phyloP scores from a whole-genome alignment of 2,888 invertebrate species.

The Cephus nigrinus region DNA sequence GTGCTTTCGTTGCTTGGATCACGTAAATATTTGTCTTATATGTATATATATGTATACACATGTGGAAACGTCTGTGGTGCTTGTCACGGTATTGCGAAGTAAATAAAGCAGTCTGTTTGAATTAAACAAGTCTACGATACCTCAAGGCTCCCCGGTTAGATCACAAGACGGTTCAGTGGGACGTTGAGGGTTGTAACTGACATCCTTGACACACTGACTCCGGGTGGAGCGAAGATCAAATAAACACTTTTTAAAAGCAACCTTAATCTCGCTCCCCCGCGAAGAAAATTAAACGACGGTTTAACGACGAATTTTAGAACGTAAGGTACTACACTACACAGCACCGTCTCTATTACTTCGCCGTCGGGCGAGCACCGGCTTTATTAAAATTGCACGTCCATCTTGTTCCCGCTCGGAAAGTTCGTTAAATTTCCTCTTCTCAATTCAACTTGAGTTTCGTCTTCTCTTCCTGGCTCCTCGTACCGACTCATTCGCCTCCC shows the following conservation, averaged over 20 bases:
- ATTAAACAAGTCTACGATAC: not conserved
- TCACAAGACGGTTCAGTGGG: not conserved
- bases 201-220: not conserved
- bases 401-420: not conserved
- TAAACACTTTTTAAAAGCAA: not conserved
- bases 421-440: not conserved
- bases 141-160: not conserved
- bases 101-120: not conserved
- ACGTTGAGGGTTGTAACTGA: not conserved
- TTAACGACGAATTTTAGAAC: not conserved
- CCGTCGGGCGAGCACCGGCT: not conserved
- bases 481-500: too few species aligned
- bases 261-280: not conserved
- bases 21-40: not conserved
- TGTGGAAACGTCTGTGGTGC: not conserved
- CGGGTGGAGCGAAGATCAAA: not conserved
- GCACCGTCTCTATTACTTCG: not conserved
- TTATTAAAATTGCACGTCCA: not conserved
- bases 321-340: not conserved
- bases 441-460: not conserved
- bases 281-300: not conserved
- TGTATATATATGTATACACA: too few species aligned
- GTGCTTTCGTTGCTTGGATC: not conserved
- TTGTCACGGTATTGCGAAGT: not conserved
- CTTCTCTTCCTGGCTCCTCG: too few species aligned